Evolutionary conservation across 2,113 vertebrate genomes (phyloP), one percentile per base, ranked within the genome.

Genomic region (Buteo buteo): DNA sequence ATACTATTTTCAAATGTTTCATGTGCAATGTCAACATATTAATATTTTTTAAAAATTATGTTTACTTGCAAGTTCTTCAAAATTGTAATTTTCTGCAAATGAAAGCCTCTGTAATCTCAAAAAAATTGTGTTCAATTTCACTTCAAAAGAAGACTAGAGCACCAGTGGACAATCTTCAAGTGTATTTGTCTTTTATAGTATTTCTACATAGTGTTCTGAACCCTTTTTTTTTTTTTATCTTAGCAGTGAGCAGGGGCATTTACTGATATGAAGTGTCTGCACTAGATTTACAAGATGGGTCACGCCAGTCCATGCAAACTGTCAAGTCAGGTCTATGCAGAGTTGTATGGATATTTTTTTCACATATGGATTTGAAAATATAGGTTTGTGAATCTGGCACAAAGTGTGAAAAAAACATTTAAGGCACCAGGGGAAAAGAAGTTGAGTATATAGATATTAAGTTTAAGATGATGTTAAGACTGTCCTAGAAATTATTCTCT

Each of bases 391-490:
- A 82, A 7, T 58, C 38, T 89, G 70, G 10, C 25, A 71, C 17
- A 66, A 66, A 73, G 21, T 19, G 4, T 32, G 28, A 28, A 90
- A 52, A 52, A 64, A 54, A 24, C 1, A 19, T 34, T 91, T 61
- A 22, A 92, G 34, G 47, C n/a, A 3, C 0, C 4, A 9, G 4
- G 15, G 2, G 1, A 1, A 7, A 5, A 38, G 10, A 40, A 50
- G 32, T 10, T 42, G 38, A 85, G 44, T 77, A 40, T 55, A 24
- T 25, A 65, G 9, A 38, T 16, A 4, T 2, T 25, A 47, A 69
- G 8, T 73, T 92, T 77, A 84, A 61, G 10, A 59, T 45, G 28
- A 64, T 92, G 4, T 45, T 21, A 62, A 31, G 9, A 20, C 18
- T 58, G 7, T 36, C 54, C 57, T 29, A n/a, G 31, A 67, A 82